These are phyloP conservation scores for Rousettus leschenaultii DNA, from an alignment of 2,113 vertebrate species.

Conservation along the genomic window DNA sequence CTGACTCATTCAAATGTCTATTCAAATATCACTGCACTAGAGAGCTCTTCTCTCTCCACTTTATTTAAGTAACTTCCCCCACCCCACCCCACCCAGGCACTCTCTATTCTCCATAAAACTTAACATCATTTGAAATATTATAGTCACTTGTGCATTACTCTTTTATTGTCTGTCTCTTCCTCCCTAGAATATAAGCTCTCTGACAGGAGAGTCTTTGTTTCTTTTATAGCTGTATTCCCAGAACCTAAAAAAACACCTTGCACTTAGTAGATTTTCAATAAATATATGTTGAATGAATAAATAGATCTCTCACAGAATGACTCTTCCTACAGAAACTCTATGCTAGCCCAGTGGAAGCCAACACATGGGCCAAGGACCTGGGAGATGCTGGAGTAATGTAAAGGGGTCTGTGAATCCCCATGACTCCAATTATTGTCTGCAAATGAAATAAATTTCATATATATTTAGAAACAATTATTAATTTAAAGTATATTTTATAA, in stretches of 20 bases:
- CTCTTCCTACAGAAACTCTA: not conserved
- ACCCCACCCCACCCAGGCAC: not conserved
- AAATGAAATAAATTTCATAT: not conserved
- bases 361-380: not conserved
- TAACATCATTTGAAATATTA: not conserved
- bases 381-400: not conserved
- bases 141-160: not conserved
- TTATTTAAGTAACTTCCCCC: not conserved
- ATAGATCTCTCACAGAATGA: not conserved
- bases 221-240: not conserved
- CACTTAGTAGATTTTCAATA: not conserved
- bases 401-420: not conserved
- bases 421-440: not conserved
- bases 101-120: not conserved
- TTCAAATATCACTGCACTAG: not conserved
- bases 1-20: not conserved
- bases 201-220: not conserved
- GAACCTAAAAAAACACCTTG: not conserved
- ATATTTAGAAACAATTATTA: not conserved
- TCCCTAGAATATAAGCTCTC: not conserved
- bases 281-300: not conserved
- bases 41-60: not conserved
- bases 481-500: not conserved
- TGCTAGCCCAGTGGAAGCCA: not conserved
- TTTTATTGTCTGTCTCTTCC: not conserved